Base-by-base conservation (phyloP, 2,113 vertebrate genomes). In the Gobio gobio region DNA sequence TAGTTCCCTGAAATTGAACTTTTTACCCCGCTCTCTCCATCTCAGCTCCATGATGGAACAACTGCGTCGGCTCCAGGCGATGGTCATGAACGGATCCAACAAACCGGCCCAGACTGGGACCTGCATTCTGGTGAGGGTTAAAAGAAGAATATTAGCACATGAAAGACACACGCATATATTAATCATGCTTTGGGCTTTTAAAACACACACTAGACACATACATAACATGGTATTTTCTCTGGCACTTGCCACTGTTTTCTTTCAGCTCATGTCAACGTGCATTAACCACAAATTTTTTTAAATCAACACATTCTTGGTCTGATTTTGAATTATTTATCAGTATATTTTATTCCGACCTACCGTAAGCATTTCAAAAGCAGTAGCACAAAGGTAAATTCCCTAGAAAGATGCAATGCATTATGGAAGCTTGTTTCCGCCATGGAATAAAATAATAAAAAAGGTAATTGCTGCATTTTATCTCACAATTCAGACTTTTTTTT, bases 31-130 rank as follows among this genome's bases (percentile, higher is more conserved):
- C 43, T 82, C 3, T 86, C 33, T 75, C 2, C n/a, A 80, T 49
- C 0, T 1, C 87, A 99, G 98, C 87, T 97, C 98, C 45, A 94
- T 99, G 45, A 90, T 99, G 93, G 96, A 97, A 86, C 97, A 98
- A 90, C 90, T 99, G 82, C 97, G 95, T 90, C 96, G 96, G 75
- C 94, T 99, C 2, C 97, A 98, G 89, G 94, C 95, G 2, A 83
- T 98, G 0, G 94, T 99, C 84, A 95, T 97, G 79, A 96, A 97
- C 86, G 95, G 96, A 2, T 94, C 96, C 66, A 95, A 94, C 91
- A 99, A 97, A 84, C 93, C 96, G 0, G 97, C 95, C 0, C 97
- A 98, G 89, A 95, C 97, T 0, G 95, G 97, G 40, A 97, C 98
- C 29, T 99, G 97, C 86, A 85, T 98, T 0, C 94, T 94, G 86